Base-by-base conservation (phyloP, 2,113 vertebrate species). In the Passerina amoena region DNA sequence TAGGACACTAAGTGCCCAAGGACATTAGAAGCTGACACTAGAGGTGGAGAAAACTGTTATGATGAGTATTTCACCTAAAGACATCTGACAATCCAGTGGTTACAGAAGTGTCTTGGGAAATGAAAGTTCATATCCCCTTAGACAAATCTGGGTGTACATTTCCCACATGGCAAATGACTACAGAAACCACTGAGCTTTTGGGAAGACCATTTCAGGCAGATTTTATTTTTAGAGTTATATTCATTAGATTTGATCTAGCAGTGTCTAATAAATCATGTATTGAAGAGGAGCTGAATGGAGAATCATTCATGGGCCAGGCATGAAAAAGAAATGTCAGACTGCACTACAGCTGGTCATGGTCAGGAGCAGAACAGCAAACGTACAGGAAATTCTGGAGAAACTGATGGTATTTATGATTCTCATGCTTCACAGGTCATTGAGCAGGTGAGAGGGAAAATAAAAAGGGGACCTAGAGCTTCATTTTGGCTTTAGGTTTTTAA, bases 61-160 rank as follows among this genome's bases (percentile, higher is more conserved):
- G 76, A 95, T 66, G 42, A 77, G 15, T 81, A 83, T 90, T 94
- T 80, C 68, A 83, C 33, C 45, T 83, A 83, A 95, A 83, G 79
- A 70, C 81, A 86, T 31, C 38, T 83, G 94, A 92, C 82, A 90
- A 66, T 66, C 37, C 27, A 86, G 47, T 51, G 42, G 59, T 73
- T 92, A 54, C 40, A 12, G 31, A 92, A 92, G 24, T 18, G 30
- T 92, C 71, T 81, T 86, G 59, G 47, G 68, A 92, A 92, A 86
- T 42, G 13, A 48, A 86, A 54, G 63, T 69, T 93, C 80, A 66
- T 27, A 47, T 61, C 7, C 50, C 72, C 42, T 80, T 59, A 66
- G 79, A 94, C 28, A 85, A 91, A 91, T 65, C 20, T 17, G 40
- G 69, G 23, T 42, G 9, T 24, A 15, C 6, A 35, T 73, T 93